Evolutionary conservation across 2,888 invertebrate genomes (phyloP).

Genomic region (Mactromeris polynyma): DNA sequence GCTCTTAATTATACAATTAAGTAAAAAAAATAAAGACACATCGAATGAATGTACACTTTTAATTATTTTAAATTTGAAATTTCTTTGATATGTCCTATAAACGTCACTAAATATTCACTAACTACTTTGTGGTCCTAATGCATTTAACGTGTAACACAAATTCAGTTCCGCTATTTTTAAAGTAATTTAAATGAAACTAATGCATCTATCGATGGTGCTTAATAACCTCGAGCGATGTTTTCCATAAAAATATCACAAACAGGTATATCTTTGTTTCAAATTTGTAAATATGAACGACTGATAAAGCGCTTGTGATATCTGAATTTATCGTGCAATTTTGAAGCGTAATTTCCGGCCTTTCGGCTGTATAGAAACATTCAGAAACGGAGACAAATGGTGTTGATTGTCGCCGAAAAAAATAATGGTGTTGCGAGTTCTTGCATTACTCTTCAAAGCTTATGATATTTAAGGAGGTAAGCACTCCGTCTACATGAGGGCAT

Average conservation of each 20-base stretch:
- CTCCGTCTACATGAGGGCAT: no score
- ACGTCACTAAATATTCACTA: neutral
- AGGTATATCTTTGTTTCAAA: neutral
- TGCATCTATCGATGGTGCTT: neutral
- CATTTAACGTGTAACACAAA: neutral
- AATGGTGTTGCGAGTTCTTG: no score
- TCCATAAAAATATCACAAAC: neutral
- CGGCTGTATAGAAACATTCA: no score
- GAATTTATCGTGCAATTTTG: no score
- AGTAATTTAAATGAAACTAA: neutral
- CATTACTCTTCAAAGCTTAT: no score
- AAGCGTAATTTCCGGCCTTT: no score
- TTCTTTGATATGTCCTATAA: slow-evolving; percentile 10
- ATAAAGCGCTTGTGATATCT: no score
- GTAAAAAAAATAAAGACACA: neutral
- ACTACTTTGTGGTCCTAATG: neutral
- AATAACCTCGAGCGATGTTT: neutral
- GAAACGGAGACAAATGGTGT: no score
- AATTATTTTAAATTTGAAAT: slow-evolving; percentile 19
- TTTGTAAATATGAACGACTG: neutral
- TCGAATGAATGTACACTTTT: slow-evolving; percentile 12
- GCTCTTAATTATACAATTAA: slow-evolving; percentile 18
- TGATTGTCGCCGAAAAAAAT: no score
- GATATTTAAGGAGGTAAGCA: no score
- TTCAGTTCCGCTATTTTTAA: slow-evolving; percentile 11